phyloP scores from a whole-genome alignment of 2,113 vertebrate genomes.

The Periophthalmodon schlosseri region DNA sequence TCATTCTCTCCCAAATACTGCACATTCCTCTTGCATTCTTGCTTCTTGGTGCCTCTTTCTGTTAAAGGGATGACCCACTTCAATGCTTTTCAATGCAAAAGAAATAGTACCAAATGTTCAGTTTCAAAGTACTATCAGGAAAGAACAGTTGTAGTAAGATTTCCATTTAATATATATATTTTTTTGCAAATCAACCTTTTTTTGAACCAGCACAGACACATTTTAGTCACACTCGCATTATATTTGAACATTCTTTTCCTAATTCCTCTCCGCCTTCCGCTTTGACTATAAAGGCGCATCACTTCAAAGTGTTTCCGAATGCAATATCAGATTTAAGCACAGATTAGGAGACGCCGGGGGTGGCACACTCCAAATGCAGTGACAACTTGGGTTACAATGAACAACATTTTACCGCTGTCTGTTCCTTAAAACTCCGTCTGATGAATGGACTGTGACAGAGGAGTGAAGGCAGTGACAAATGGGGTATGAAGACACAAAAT shows the following conservation, averaged over 20 bases:
- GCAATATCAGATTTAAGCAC: not conserved
- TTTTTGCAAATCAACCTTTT: too few relatives aligned
- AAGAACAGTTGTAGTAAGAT: not conserved
- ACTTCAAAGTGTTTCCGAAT: not conserved
- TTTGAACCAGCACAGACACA: too few relatives aligned
- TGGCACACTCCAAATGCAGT: constrained; percentile 9
- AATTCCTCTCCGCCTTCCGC: not conserved
- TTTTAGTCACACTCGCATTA: too few relatives aligned
- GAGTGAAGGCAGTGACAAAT: constrained; percentile 30
- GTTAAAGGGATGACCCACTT: constrained; percentile 25
- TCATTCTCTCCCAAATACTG: not conserved
- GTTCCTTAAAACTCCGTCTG: not conserved
- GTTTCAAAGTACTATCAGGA: not conserved
- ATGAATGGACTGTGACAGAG: constrained; percentile 32
- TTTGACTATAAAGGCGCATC: not conserved
- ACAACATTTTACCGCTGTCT: constrained; percentile 9
- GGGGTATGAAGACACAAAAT: not conserved
- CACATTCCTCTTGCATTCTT: constrained; percentile 6
- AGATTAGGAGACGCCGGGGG: not conserved
- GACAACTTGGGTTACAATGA: constrained; percentile 15
- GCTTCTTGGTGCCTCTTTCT: constrained; percentile 13
- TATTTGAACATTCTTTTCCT: not conserved
- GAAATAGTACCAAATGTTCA: not conserved
- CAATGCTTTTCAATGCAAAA: constrained; percentile 12
- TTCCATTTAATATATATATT: not conserved